These are phyloP conservation scores for Pyrrhia umbra DNA, from an alignment of 2,888 invertebrate genomes.

Conservation along the genomic window DNA sequence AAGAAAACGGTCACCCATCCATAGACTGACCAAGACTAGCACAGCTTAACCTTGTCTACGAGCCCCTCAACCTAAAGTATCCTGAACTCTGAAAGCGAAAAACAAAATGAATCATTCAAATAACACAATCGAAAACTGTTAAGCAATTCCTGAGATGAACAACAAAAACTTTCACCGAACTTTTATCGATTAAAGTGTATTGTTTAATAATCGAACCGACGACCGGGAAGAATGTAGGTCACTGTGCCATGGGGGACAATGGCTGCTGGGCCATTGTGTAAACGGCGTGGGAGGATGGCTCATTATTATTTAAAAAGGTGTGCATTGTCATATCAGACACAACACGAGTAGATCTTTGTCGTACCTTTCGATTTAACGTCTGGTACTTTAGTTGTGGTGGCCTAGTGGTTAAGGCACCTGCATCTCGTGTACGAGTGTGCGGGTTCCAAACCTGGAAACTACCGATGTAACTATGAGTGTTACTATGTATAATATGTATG, in stretches of 20 bases:
- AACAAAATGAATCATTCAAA: conserved; percentile 35
- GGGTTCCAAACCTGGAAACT: too few species aligned
- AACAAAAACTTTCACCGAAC: conserved; percentile 52
- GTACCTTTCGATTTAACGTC: not conserved
- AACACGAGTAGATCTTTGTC: conserved; percentile 5
- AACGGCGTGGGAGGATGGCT: conserved; percentile 38
- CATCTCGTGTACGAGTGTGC: too few species aligned
- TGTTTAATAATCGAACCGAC: conserved; percentile 45
- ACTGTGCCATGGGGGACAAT: conserved; percentile 55
- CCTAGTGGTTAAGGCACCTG: too few species aligned
- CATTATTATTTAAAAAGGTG: conserved; percentile 38
- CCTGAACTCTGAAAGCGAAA: conserved; percentile 40
- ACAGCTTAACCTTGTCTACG: too few species aligned
- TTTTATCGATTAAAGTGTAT: conserved; percentile 45
- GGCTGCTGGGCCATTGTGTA: conserved; percentile 36
- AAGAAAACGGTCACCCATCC: too few species aligned
- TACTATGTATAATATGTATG: too few species aligned
- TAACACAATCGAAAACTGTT: conserved; percentile 37
- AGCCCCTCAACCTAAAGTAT: conserved; percentile 4
- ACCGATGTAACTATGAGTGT: too few species aligned
- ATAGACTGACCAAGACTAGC: too few species aligned
- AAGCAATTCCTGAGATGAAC: conserved; percentile 46
- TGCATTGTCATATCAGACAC: conserved; percentile 24
- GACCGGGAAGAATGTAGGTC: conserved; percentile 43
- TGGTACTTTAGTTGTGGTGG: too few species aligned